These are phyloP conservation scores for Cnemophilus loriae DNA, from an alignment of 2,113 vertebrate genomes.

Conservation along the genomic window DNA sequence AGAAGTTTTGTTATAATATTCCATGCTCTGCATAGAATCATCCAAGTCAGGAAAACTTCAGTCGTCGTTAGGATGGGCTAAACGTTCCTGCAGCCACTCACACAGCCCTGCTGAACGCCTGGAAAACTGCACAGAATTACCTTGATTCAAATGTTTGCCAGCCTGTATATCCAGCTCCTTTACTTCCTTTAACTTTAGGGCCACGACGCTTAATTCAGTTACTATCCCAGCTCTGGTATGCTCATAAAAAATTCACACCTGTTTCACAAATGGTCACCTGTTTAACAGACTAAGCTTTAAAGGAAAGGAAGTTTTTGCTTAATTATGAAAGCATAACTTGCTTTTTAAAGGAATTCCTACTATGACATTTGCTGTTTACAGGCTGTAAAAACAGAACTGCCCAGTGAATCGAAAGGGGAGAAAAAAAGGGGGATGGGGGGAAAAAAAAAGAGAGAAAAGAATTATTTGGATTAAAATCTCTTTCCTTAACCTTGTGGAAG, in stretches of 20 bases:
- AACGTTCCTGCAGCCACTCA: slow-evolving; percentile 3
- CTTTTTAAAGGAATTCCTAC: background rate
- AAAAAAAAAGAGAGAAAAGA: background rate
- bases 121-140: background rate
- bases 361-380: background rate
- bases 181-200: background rate
- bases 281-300: background rate
- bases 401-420: background rate
- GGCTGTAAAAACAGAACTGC: background rate
- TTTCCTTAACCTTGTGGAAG: background rate
- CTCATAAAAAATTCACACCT: background rate
- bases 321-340: background rate
- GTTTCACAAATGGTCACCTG: background rate
- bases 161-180: background rate
- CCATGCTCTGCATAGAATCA: background rate
- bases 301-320: background rate
- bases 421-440: rapidly evolving
- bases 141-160: background rate
- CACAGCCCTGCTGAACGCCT: background rate
- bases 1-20: background rate
- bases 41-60: background rate
- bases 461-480: background rate
- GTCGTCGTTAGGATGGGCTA: background rate
- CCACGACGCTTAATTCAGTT: background rate
- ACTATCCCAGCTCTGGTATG: background rate